Base-by-base conservation (phyloP, 2,888 invertebrate species). In the Latheticus oryzae region DNA sequence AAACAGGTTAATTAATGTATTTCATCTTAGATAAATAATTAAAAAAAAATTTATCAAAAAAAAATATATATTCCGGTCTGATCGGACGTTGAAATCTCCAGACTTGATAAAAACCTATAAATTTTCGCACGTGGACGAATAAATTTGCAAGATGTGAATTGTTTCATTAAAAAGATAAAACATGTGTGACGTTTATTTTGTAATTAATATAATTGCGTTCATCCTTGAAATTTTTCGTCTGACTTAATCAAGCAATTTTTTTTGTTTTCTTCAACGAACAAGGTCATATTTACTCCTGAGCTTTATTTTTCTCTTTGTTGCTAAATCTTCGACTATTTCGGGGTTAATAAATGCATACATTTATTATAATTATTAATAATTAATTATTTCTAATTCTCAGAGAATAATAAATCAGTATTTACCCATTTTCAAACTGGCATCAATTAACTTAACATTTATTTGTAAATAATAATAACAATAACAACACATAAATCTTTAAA, bases 381-480 rank as follows among this genome's bases (percentile, higher is more conserved):
- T n/a, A n/a, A n/a, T n/a, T 62, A 67, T 64, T 66, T 66, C 63
- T 68, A 62, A 60, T 59, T 63, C 13, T 54, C 17, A 54, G 50
- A 58, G 62, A 64, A 61, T 58, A 63, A 61, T 52, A 58, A 47
- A 60, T 61, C 65, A 65, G 64, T 65, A 65, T 67, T 64, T 63
- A 52, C 54, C 62, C 59, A 59, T 62, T 42, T 11, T 61, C 59
- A 63, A 61, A 62, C 62, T 61, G 63, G 62, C 60, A 58, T 55
- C 50, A 56, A 33, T 52, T 38, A n/a, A n/a, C n/a, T n/a, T n/a
- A n/a, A n/a, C n/a, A n/a, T n/a, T n/a, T n/a, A n/a, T n/a, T n/a
- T n/a, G n/a, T n/a, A n/a, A n/a, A n/a, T n/a, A n/a, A n/a, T n/a
- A n/a, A n/a, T n/a, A n/a, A n/a, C n/a, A n/a, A n/a, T n/a, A n/a